Evolutionary conservation across 2,797 vertebrate genomes (phyloP).

Genomic region (Lophius americanus): DNA sequence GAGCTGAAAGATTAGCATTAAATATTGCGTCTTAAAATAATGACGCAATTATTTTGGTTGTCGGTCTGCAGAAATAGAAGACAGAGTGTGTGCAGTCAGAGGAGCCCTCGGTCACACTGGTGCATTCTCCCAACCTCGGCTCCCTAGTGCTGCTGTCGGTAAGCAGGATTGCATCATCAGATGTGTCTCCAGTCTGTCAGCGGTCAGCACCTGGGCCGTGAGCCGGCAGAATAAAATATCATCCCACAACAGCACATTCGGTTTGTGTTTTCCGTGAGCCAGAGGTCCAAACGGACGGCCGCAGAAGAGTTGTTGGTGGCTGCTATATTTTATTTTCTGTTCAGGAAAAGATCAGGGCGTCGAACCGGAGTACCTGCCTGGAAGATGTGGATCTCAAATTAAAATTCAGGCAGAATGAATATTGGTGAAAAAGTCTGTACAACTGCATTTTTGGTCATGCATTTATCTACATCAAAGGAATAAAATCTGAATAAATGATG

Average conservation of each 20-base stretch:
- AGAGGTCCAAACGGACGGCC: neutral
- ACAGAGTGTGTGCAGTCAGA: neutral
- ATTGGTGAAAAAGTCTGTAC: too few species aligned
- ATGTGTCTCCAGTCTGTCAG: conserved; percentile 5
- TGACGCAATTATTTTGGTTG: neutral
- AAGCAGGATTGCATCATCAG: neutral
- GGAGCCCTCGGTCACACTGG: neutral
- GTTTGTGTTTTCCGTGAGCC: neutral
- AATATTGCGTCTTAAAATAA: neutral
- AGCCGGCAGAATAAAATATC: conserved; percentile 7
- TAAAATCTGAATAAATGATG: too few species aligned
- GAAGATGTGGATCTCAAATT: neutral
- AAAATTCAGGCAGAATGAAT: neutral
- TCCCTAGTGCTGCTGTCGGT: conserved; percentile 7
- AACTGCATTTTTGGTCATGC: too few species aligned
- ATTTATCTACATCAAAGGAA: too few species aligned
- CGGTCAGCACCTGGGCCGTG: neutral
- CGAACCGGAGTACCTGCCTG: neutral
- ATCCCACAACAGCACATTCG: conserved; percentile 1
- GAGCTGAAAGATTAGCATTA: neutral
- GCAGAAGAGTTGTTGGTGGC: conserved; percentile 1
- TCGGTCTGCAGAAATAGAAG: neutral
- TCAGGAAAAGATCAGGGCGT: neutral
- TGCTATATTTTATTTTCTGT: neutral
- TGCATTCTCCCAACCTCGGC: neutral